A percentile compares a stretch with the other conserved stretches of the same genome.
Conservation (phyloP, 1,140 invertebrate genomes). For the Drosophila athabasca region DNA sequence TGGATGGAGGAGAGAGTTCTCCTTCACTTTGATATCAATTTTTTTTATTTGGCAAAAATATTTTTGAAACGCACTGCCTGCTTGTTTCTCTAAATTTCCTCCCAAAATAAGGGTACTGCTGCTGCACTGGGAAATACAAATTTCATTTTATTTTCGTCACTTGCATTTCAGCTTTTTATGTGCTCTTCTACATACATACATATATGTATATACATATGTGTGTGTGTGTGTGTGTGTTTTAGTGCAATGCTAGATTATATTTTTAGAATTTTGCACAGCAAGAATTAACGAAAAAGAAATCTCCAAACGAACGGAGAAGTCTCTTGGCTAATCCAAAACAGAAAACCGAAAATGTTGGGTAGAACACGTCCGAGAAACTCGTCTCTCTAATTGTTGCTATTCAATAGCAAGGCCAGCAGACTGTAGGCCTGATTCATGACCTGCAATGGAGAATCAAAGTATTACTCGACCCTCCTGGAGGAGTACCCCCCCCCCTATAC, state of each 20-base stretch:
- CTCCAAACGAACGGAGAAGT: slow-evolving; percentile 50
- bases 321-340: slow-evolving; percentile 40
- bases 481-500: slow-evolving; percentile 67
- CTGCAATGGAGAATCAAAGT: slow-evolving; percentile 38
- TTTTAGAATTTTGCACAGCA: slow-evolving; percentile 57
- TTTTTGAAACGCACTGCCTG: too few relatives aligned
- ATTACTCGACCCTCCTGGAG: background rate
- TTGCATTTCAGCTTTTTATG: slow-evolving; percentile 45
- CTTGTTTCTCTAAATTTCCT: slow-evolving; percentile 1
- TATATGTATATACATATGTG: slow-evolving; percentile 7
- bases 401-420: slow-evolving; percentile 62
- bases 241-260: slow-evolving; percentile 46
- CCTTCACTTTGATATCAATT: too few relatives aligned
- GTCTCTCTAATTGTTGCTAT: slow-evolving; percentile 48
- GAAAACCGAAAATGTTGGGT: background rate
- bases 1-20: too few relatives aligned
- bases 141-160: slow-evolving; percentile 53
- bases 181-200: slow-evolving; percentile 25
- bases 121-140: slow-evolving; percentile 8
- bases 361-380: background rate
- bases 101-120: background rate
- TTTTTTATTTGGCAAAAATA: too few relatives aligned
- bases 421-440: slow-evolving; percentile 70
- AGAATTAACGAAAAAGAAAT: slow-evolving; percentile 42
- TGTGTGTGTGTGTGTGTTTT: slow-evolving; percentile 15